Percentiles rank a stretch among this genome's conserved stretches.
These are phyloP conservation scores for Linurgus olivaceus DNA, from an alignment of 2,797 vertebrate species.

Conservation along the genomic window DNA sequence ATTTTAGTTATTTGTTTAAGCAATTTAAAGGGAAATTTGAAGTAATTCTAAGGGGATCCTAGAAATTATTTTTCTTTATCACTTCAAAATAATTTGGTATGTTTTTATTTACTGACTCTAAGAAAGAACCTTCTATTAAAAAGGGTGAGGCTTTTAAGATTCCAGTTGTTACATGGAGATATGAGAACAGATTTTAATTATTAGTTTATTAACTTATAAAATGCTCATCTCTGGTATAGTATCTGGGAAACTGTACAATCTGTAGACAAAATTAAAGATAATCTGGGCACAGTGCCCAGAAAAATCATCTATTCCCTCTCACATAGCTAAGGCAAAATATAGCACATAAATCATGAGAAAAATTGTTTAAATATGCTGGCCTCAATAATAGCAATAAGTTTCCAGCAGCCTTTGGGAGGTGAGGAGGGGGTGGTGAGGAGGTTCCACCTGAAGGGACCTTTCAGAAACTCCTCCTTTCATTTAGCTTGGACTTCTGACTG, in stretches of 20 bases:
- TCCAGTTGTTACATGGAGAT: constrained; percentile 13
- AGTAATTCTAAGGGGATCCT: constrained; percentile 20
- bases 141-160: constrained; percentile 14
- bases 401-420: not conserved
- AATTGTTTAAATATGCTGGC: not conserved
- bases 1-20: constrained; percentile 30
- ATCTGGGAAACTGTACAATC: constrained; percentile 58
- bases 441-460: not conserved
- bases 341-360: constrained; percentile 52
- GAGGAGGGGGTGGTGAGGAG: not conserved
- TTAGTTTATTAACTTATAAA: constrained; percentile 67
- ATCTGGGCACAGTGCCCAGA: constrained; percentile 57
- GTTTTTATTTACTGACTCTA: constrained; percentile 3
- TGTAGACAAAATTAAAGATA: constrained; percentile 60
- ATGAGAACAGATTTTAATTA: constrained; percentile 57
- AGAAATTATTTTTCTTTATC: constrained; percentile 30
- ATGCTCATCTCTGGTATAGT: constrained; percentile 43
- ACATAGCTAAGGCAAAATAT: constrained; percentile 44
- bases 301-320: constrained; percentile 36
- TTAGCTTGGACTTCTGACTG: not conserved
- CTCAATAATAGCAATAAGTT: not conserved
- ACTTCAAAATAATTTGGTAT: constrained; percentile 36
- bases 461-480: not conserved
- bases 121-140: not conserved
- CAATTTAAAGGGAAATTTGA: constrained; percentile 36